Base-by-base conservation (phyloP, 2,888 invertebrate genomes). In the Sarcophaga variegata region DNA sequence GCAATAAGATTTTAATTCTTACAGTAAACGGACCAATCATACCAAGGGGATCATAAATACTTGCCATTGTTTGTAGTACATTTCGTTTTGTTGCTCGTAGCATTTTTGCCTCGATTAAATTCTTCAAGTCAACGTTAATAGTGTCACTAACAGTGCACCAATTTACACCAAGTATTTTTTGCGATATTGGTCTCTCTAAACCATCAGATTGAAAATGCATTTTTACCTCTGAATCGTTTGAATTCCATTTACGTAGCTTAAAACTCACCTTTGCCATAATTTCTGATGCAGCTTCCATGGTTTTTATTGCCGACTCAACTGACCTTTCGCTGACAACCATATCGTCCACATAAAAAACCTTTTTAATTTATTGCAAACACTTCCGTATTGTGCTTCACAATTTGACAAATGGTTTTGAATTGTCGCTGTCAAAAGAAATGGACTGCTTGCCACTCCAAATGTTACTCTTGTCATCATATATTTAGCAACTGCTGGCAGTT, bases 211-310 rank as follows among this genome's bases (percentile, higher is more conserved):
- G 63, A 71, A 79, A 71, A 64, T 71, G 49, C 54, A 22, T 79
- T 47, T 47, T 78, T 63, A 78, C 62, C 3, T 64, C 49, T 14
- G 37, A 6, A 20, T 71, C 60, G 64, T 85, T 83, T 54, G 85
- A 75, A 78, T 85, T 88, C 87, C 84, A 88, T 74, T 89, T 88
- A 45, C 88, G 75, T 62, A 88, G 62, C 25, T 85, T 82, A 63
- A 88, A 86, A 74, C 74, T 78, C 12, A 82, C 25, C 25, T 4
- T 27, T 27, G 27, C 63, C 85, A 88, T 86, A 49, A 88, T 83
- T 62, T 83, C 67, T 27, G 63, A 79, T 47, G 85, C 71, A 17
- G 86, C 45, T 20, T 72, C 22, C 25, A 80, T 84, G 3, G 69
- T 82, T 37, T 11, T 76, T 59, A 78, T 47, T 25, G 78, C 69